Evolutionary conservation across 2,888 invertebrate species (phyloP), one percentile per base, ranked within the genome.

Genomic region (Graphium colonna): DNA sequence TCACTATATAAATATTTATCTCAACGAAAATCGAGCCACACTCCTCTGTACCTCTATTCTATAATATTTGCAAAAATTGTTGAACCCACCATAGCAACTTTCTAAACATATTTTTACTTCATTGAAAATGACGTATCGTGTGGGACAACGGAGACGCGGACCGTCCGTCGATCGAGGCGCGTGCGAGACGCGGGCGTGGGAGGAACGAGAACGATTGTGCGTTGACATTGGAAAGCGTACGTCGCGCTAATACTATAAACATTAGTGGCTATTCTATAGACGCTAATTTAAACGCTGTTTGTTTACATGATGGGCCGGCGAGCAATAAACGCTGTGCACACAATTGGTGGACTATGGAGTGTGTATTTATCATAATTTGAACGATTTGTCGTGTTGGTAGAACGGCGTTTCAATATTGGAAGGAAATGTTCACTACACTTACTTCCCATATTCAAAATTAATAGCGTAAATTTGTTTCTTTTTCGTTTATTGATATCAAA

Each of bases 151-250:
- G 64, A 69, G 60, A 63, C 74, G 48, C 52, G 54, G 65, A 65
- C 69, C 74, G 71, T 69, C 73, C 77, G 84, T 85, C 84, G 82
- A 78, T 82, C 82, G 71, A 54, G 60, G 65, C 60, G 68, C 68
- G 58, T 56, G 57, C 56, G 55, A 57, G 68, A 21, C 70, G n/a
- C n/a, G 65, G 61, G 68, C 69, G 82, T 82, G 75, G 82, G 82
- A 67, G 75, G 60, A 21, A 75, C 82, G 82, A 67, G 75, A 60
- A 21, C 68, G 73, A 71, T 69, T 71, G 73, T 73, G 69, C 74
- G 76, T 72, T 73, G 76, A 79, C 79, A 80, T 79, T 78, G 79
- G 82, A 82, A 84, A 84, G 82, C 75, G 71, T 70, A 72, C 71
- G 67, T 71, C 72, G 68, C 66, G 69, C 60, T 73, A 68, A 74